Evolutionary conservation across 2,113 vertebrate genomes (phyloP), one percentile per base, ranked within the genome.

Genomic region (Oophaga pumilio): DNA sequence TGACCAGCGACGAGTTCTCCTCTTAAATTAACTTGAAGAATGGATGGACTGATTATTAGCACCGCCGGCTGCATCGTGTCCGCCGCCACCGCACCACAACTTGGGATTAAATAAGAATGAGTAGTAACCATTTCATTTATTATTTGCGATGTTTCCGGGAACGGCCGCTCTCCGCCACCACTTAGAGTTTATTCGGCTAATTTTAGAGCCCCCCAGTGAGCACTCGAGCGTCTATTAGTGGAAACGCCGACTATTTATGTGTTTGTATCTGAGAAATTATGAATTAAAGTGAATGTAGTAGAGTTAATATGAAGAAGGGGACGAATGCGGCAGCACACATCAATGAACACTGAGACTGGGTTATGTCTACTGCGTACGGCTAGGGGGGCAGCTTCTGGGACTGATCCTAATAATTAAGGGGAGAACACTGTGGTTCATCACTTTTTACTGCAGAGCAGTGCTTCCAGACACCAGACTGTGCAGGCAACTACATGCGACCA

Each of bases 61-160:
- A 22, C 68, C 22, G 79, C 50, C 22, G 71, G 59, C 43, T 73
- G 52, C 64, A 17, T 26, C 53, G 7, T 60, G 79, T 60, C 71
- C 78, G 22, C n/a, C 77, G 10, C 64, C 60, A 11, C 74, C 13
- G 22, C 49, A 43, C 59, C 24, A 52, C 52, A 22, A 14, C 66
- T 20, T 17, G 59, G 50, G 5, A 87, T 87, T 22, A 87, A 87
- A 81, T 71, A 59, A 69, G 71, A 57, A 57, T 69, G 53, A 73
- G 66, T 62, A 26, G 62, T 17, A 18, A 53, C 60, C 80, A 17
- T 82, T 68, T 66, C 60, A 52, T 68, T 15, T 49, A 52, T 82
- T 82, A 82, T 82, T 52, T 14, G 80, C 17, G 43, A 82, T 82
- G 59, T 66, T 82, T 18, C 33, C 6, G 17, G 76, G 26, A 33